phyloP scores from a whole-genome alignment of 1,140 invertebrate species.

The Zaprionus kolodkinae region DNA sequence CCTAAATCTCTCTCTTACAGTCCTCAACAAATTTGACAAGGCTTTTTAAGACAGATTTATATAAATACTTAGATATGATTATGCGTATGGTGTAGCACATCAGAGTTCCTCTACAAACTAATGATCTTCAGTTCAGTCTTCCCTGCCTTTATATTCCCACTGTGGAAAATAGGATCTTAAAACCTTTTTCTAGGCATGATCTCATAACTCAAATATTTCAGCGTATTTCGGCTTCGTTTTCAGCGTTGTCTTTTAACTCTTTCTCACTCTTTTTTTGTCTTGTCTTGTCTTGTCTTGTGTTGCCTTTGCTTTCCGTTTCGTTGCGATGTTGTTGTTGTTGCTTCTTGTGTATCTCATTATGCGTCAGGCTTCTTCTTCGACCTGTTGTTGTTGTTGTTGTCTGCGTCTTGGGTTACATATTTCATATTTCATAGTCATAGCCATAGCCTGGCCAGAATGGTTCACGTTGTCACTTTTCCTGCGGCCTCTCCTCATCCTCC shows the following conservation, averaged over 20 bases:
- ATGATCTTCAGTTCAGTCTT: neutral
- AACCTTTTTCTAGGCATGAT: constrained; percentile 3
- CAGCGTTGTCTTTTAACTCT: constrained; percentile 21
- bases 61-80: too few relatives aligned
- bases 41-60: too few relatives aligned
- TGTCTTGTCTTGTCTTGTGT: neutral
- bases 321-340: constrained; percentile 40
- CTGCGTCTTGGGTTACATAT: constrained; percentile 78
- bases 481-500: constrained; percentile 24
- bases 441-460: neutral
- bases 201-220: constrained; percentile 14
- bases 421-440: constrained; percentile 71
- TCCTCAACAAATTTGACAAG: too few relatives aligned
- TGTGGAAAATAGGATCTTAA: constrained; percentile 1
- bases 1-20: too few relatives aligned
- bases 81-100: neutral
- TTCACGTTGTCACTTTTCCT: constrained; percentile 50
- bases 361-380: constrained; percentile 55
- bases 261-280: constrained; percentile 4
- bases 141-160: neutral
- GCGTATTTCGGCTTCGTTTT: constrained; percentile 33
- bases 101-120: neutral
- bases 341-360: constrained; percentile 72
- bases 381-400: constrained; percentile 20
- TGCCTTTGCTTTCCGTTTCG: constrained; percentile 61